Percentiles rank a stretch among this genome's conserved stretches.
These are phyloP conservation scores for Mizuhopecten yessoensis DNA, from an alignment of 1,140 invertebrate species.

Conservation along the genomic window DNA sequence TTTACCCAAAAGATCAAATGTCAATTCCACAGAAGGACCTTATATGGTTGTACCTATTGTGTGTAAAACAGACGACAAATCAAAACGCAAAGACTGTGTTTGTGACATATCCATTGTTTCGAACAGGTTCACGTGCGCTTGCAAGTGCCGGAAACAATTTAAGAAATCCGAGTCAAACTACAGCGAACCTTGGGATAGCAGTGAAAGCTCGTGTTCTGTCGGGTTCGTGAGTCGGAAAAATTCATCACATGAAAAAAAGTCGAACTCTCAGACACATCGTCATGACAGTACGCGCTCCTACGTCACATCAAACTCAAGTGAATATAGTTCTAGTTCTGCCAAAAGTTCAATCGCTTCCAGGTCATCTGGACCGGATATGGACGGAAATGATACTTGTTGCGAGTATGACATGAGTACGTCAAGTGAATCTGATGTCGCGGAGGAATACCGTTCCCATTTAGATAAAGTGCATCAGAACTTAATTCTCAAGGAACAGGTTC, in stretches of 20 bases:
- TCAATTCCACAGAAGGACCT: slow-evolving; percentile 44
- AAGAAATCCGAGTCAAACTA: background rate
- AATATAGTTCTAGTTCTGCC: background rate
- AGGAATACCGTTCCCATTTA: slow-evolving; percentile 71
- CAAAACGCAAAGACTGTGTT: background rate
- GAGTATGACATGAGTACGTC: slow-evolving; percentile 78
- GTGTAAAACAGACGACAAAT: background rate
- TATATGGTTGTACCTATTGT: slow-evolving; percentile 53
- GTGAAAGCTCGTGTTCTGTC: slow-evolving; percentile 26
- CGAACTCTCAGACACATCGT: background rate
- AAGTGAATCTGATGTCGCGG: slow-evolving; percentile 70
- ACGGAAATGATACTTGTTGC: slow-evolving; percentile 71
- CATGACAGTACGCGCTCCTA: slow-evolving; percentile 29
- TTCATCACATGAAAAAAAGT: background rate
- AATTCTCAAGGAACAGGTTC: slow-evolving; percentile 70
- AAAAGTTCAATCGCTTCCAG: slow-evolving; percentile 28
- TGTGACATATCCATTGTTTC: background rate
- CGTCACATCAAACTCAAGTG: background rate
- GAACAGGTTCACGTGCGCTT: background rate
- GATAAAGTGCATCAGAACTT: slow-evolving; percentile 74
- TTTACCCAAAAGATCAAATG: slow-evolving; percentile 25
- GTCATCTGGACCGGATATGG: slow-evolving; percentile 32
- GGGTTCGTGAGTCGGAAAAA: slow-evolving; percentile 10
- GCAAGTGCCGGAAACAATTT: slow-evolving; percentile 31
- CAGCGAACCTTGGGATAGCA: slow-evolving; percentile 4